Conservation (phyloP, 2,888 invertebrate genomes). For the Plemyria rubiginata region DNA sequence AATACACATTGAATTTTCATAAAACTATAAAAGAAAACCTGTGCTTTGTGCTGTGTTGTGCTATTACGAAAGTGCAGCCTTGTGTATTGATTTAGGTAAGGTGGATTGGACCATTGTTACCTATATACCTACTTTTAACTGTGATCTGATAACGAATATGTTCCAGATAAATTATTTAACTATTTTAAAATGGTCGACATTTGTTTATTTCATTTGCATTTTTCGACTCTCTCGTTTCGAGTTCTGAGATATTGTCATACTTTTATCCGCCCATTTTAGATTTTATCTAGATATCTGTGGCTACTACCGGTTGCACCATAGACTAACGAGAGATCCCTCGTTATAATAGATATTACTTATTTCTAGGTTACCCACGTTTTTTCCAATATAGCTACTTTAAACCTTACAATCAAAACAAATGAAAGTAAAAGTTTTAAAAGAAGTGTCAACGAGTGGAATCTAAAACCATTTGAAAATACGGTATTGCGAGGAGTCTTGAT, state of each 20-base stretch:
- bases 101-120: conserved; percentile 5
- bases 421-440: neutral
- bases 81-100: conserved; percentile 33
- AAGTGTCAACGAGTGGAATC: neutral
- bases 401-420: neutral
- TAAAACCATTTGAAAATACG: neutral
- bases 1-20: conserved; percentile 70
- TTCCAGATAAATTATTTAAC: conserved; percentile 10
- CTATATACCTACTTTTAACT: conserved; percentile 12
- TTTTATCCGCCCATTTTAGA: conserved; percentile 8
- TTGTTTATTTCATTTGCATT: too few relatives aligned
- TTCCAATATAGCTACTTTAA: neutral
- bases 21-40: conserved; percentile 31
- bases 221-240: too few relatives aligned
- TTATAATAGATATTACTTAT: neutral
- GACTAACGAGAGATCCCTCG: neutral
- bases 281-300: conserved; percentile 10
- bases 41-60: conserved; percentile 52
- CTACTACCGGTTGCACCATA: conserved; percentile 3
- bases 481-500: neutral
- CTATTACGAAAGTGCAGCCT: conserved; percentile 23
- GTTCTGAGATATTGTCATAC: too few relatives aligned
- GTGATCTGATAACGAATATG: conserved; percentile 19
- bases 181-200: conserved; percentile 16
- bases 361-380: neutral